Percentiles rank a stretch among this genome's conserved stretches.
Conservation (phyloP, 2,797 vertebrate genomes). For the Alectoris magna region DNA sequence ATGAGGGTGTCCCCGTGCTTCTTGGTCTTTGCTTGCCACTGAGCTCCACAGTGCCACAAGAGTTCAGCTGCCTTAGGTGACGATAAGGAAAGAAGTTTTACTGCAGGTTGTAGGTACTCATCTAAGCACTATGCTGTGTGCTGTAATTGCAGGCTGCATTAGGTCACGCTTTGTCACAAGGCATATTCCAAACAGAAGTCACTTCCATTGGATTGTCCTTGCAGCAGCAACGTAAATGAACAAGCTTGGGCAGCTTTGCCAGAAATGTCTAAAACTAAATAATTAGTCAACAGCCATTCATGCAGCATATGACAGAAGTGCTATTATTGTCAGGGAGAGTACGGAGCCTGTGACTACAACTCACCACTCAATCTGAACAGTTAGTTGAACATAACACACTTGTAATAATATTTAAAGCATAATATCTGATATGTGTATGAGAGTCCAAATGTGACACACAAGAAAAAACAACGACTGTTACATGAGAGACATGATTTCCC, state of each 20-base stretch:
- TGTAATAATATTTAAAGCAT: slow-evolving; percentile 33
- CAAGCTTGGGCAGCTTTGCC: not conserved
- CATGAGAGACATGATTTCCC: not conserved
- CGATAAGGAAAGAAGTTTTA: not conserved
- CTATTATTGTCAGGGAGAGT: slow-evolving; percentile 13
- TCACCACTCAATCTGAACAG: slow-evolving; percentile 14
- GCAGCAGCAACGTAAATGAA: not conserved
- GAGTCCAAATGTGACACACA: not conserved
- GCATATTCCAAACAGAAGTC: not conserved
- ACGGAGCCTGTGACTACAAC: not conserved
- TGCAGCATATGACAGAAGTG: slow-evolving; percentile 5
- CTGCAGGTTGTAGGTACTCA: not conserved
- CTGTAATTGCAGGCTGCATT: not conserved
- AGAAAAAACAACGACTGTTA: not conserved
- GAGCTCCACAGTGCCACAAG: not conserved
- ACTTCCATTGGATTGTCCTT: slow-evolving; percentile 26
- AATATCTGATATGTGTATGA: not conserved
- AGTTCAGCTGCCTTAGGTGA: not conserved
- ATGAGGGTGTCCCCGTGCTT: not conserved
- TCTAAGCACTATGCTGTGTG: not conserved
- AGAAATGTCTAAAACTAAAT: slow-evolving; percentile 11
- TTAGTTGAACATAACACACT: not conserved
- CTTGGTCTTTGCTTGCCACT: not conserved
- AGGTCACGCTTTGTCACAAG: not conserved
- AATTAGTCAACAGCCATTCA: slow-evolving; percentile 36